These are phyloP conservation scores for Pseudochaenichthys georgianus DNA, from an alignment of 2,797 vertebrate genomes.

Conservation along the genomic window DNA sequence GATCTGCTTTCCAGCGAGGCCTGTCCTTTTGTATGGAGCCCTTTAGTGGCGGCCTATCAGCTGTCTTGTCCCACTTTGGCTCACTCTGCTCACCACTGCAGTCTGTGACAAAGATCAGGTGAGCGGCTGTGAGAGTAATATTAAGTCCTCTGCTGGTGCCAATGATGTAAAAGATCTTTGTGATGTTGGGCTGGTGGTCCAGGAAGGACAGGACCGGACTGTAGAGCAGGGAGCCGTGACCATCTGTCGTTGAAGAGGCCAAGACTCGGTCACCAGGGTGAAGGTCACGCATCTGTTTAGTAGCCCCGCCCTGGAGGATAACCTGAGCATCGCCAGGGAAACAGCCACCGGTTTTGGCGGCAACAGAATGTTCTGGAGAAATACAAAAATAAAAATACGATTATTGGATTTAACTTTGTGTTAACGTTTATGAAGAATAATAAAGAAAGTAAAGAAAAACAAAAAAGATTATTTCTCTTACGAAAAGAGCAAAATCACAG, in stretches of 20 bases:
- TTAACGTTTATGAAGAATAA: not conserved
- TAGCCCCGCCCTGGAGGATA: constrained; percentile 86
- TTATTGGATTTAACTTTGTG: not conserved
- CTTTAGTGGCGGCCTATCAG: not conserved
- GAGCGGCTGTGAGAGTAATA: constrained; percentile 91
- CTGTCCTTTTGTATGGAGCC: not conserved
- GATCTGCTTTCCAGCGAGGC: constrained; percentile 35
- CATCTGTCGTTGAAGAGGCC: constrained; percentile 87
- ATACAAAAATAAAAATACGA: constrained; percentile 17
- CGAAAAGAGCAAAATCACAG: constrained; percentile 6
- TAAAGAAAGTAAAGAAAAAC: too few species aligned
- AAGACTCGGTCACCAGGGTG: constrained; percentile 90
- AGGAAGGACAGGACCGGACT: constrained; percentile 93
- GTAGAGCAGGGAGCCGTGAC: constrained; percentile 85
- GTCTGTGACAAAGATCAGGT: constrained; percentile 91
- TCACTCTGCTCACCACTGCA: constrained; percentile 72
- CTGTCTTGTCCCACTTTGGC: constrained; percentile 8
- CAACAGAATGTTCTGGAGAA: constrained; percentile 93
- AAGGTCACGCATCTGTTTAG: constrained; percentile 86
- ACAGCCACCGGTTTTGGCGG: constrained; percentile 98
- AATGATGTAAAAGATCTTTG: constrained; percentile 88
- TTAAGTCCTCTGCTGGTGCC: constrained; percentile 86
- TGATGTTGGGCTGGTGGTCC: constrained; percentile 85
- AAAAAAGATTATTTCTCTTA: not conserved
- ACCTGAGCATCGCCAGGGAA: constrained; percentile 89